Conservation (phyloP, 2,888 invertebrate genomes). For the Dione juno region DNA sequence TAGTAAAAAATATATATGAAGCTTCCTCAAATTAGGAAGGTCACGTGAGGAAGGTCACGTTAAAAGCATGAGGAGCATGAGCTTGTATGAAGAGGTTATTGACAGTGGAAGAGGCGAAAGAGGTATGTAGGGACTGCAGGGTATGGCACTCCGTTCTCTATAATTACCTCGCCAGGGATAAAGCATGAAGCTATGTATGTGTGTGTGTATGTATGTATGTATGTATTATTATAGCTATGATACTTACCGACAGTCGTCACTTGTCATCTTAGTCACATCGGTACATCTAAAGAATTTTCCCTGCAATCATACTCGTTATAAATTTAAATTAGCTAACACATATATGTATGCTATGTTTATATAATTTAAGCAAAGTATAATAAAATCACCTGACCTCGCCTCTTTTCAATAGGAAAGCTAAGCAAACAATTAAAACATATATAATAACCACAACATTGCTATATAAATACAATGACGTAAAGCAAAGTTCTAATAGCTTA, state of each 20-base stretch:
- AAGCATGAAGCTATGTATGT: too few species aligned
- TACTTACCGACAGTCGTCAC: slow-evolving; percentile 94
- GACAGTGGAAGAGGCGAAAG: too few species aligned
- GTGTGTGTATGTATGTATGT: too few species aligned
- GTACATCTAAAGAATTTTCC: slow-evolving; percentile 97
- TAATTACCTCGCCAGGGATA: too few species aligned
- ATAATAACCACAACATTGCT: slow-evolving; percentile 25
- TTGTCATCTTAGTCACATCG: slow-evolving; percentile 95
- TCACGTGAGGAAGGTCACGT: too few species aligned
- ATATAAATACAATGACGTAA: slow-evolving; percentile 29
- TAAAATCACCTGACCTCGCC: slow-evolving; percentile 62
- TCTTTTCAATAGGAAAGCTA: slow-evolving; percentile 48
- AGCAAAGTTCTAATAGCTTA: slow-evolving; percentile 26
- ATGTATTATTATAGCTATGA: slow-evolving; percentile 3
- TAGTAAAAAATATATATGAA: too few species aligned
- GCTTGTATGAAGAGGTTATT: too few species aligned
- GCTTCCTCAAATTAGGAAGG: too few species aligned
- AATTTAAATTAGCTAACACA: slow-evolving; percentile 6
- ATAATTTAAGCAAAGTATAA: neutral
- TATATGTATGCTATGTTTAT: too few species aligned
- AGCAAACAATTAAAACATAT: slow-evolving; percentile 43
- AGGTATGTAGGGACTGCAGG: too few species aligned
- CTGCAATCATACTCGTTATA: slow-evolving; percentile 81
- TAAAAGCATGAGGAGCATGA: too few species aligned
- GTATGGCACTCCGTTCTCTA: too few species aligned